phyloP scores from a whole-genome alignment of 2,113 vertebrate genomes.

The Pelusios castaneus region DNA sequence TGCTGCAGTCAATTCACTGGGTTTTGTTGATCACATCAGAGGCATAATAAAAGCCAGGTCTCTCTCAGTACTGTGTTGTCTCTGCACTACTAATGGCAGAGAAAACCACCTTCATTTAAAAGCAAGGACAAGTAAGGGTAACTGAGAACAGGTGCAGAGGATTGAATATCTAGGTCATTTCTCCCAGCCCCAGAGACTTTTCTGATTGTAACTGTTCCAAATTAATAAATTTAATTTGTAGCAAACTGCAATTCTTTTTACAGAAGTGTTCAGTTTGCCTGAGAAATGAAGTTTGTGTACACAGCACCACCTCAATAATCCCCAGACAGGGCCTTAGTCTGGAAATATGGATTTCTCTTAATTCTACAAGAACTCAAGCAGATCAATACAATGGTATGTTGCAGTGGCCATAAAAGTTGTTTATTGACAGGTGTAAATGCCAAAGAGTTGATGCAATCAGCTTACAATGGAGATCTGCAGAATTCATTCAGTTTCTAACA shows the following conservation, averaged over 20 bases:
- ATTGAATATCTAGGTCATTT: not conserved
- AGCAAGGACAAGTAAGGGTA: not conserved
- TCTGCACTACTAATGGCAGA: not conserved
- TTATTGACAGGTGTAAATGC: not conserved
- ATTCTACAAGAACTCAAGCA: not conserved
- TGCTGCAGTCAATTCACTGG: fast-evolving
- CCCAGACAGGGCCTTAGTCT: not conserved
- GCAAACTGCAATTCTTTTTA: not conserved
- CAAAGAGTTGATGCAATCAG: not conserved
- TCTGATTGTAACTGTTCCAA: not conserved
- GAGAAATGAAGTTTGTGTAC: not conserved
- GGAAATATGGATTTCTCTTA: not conserved
- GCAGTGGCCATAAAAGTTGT: not conserved
- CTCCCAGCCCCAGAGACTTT: not conserved
- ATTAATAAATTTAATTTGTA: not conserved
- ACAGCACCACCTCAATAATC: not conserved
- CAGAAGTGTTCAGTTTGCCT: not conserved
- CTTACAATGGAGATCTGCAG: fast-evolving
- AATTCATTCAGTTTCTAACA: not conserved
- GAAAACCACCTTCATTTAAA: not conserved
- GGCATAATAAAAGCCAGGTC: not conserved
- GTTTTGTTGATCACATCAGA: not conserved
- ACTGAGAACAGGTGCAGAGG: not conserved
- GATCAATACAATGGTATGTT: not conserved
- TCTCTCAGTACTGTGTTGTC: not conserved